These are phyloP conservation scores for Achroia grisella DNA, from an alignment of 1,140 invertebrate genomes.

Conservation along the genomic window DNA sequence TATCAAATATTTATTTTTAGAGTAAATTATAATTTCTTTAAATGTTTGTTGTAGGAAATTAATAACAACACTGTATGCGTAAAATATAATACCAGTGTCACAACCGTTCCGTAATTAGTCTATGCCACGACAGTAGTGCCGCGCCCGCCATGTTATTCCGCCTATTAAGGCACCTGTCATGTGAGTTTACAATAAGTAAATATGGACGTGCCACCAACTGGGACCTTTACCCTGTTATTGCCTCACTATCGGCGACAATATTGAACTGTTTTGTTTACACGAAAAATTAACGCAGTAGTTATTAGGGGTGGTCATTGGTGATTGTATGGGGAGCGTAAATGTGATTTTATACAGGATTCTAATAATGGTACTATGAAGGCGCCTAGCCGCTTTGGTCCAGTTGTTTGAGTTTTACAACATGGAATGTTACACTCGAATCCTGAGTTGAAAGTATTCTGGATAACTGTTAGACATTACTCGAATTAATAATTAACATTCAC, in stretches of 20 bases:
- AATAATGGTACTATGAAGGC: too few relatives aligned
- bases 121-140: constrained; percentile 31
- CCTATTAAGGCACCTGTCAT: constrained; percentile 70
- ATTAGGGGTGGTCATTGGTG: constrained; percentile 19
- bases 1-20: background rate
- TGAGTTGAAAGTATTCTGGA: too few relatives aligned
- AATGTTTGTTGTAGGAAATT: background rate
- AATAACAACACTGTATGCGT: background rate
- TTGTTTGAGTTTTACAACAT: too few relatives aligned
- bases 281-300: constrained; percentile 49
- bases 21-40: background rate
- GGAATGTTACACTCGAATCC: too few relatives aligned
- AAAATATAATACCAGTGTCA: background rate
- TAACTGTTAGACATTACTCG: too few relatives aligned
- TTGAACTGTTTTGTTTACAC: constrained; percentile 38
- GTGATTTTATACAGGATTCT: background rate
- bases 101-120: constrained; percentile 18
- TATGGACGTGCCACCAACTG: constrained; percentile 44
- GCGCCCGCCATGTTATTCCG: constrained; percentile 62
- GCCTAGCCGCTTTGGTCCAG: too few relatives aligned
- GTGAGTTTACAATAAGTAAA: constrained; percentile 71
- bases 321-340: constrained; percentile 14
- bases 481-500: too few relatives aligned
- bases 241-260: constrained; percentile 55
- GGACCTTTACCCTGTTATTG: constrained; percentile 50